These are phyloP conservation scores for Falcunculus frontatus DNA, from an alignment of 2,113 vertebrate species.

Conservation along the genomic window DNA sequence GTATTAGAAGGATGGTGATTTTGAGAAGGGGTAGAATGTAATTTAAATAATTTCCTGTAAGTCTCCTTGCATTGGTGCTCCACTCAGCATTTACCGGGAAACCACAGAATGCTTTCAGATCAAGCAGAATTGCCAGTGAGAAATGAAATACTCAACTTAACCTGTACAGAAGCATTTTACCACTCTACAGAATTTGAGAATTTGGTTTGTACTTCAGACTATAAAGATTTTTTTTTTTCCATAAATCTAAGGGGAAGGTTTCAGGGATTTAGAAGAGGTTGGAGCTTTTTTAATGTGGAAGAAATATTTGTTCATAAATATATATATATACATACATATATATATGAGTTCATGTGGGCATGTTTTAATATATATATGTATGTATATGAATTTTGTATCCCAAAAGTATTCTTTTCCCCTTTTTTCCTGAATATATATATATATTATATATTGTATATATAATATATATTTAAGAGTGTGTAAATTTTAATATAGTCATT, in stretches of 20 bases:
- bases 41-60: slow-evolving; percentile 18
- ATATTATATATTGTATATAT: slow-evolving; percentile 61
- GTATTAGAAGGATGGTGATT: background rate
- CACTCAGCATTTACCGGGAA: background rate
- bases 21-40: slow-evolving; percentile 10
- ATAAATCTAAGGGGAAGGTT: slow-evolving; percentile 54
- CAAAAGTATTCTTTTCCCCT: slow-evolving; percentile 47
- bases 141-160: background rate
- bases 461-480: slow-evolving; percentile 45
- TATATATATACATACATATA: slow-evolving; percentile 47
- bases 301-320: slow-evolving; percentile 47
- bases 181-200: background rate
- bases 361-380: slow-evolving; percentile 44
- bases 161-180: background rate
- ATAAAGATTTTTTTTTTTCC: background rate
- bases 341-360: background rate
- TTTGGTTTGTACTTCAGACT: background rate
- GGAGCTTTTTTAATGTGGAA: slow-evolving; percentile 64
- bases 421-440: slow-evolving; percentile 24
- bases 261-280: slow-evolving; percentile 71
- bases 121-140: background rate
- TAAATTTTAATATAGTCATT: slow-evolving; percentile 61
- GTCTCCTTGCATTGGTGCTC: slow-evolving; percentile 27
- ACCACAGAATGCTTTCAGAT: background rate
- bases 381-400: slow-evolving; percentile 61